phyloP scores from a whole-genome alignment of 2,888 invertebrate genomes.

The Trachelus stipa region DNA sequence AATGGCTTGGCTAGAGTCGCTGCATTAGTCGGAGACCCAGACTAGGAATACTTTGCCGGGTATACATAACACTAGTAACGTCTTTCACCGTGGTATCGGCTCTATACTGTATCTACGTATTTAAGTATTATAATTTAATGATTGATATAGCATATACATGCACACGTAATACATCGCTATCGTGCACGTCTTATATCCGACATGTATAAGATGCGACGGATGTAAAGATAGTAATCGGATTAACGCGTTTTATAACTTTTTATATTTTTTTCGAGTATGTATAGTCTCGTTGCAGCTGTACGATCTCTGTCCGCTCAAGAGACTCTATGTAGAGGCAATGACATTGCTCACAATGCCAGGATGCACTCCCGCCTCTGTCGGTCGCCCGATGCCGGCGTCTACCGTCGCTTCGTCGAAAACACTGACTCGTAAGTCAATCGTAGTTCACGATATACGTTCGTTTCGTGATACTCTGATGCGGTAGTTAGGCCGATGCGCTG shows the following conservation, averaged over 20 bases:
- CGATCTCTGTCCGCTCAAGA: background rate
- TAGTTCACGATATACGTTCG: background rate
- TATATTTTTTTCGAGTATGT: background rate
- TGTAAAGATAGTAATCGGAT: background rate
- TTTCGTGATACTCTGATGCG: background rate
- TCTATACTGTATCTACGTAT: background rate
- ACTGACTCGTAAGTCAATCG: background rate
- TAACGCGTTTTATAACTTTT: background rate
- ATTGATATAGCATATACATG: background rate
- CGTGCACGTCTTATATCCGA: background rate
- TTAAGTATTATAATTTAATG: background rate
- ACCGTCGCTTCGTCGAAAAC: background rate
- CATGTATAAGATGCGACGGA: background rate
- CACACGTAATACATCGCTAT: too few species aligned
- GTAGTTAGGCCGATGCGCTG: background rate
- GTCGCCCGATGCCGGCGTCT: slow-evolving; percentile 11
- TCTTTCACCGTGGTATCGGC: background rate
- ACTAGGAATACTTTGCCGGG: background rate
- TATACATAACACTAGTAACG: background rate
- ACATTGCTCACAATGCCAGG: slow-evolving; percentile 52
- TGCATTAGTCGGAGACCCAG: background rate
- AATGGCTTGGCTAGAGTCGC: background rate
- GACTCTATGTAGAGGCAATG: slow-evolving; percentile 44
- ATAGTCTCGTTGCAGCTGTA: background rate
- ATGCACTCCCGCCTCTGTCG: slow-evolving; percentile 28